These are phyloP conservation scores for Phyllopteryx taeniolatus DNA, from an alignment of 2,113 vertebrate genomes.

Conservation along the genomic window DNA sequence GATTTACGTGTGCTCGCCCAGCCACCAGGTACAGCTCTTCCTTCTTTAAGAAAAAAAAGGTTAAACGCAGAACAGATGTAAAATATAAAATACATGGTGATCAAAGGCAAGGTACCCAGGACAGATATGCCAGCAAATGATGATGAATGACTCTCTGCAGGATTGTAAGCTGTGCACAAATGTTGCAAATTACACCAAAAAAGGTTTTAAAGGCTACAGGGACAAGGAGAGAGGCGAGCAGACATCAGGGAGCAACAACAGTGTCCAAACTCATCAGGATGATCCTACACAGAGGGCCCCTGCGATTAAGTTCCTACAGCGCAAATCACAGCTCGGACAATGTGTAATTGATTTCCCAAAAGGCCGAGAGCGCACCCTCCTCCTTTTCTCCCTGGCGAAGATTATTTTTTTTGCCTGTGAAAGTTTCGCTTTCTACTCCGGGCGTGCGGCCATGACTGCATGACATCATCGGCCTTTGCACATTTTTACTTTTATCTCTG, in stretches of 20 bases:
- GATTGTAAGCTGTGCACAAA: conserved; percentile 90
- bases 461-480: conserved; percentile 75
- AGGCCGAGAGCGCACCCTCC: conserved; percentile 63
- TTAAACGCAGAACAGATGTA: conserved; percentile 99
- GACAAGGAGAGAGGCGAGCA: conserved; percentile 43
- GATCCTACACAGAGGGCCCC: conserved; percentile 74
- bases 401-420: conserved; percentile 49
- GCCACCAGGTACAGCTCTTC: conserved; percentile 71
- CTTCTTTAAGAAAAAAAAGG: conserved; percentile 75
- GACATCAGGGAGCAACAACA: conserved; percentile 78
- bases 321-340: conserved; percentile 65
- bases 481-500: conserved; percentile 81
- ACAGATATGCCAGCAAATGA: conserved; percentile 97
- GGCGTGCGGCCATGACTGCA: conserved; percentile 59
- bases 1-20: conserved; percentile 69
- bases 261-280: conserved; percentile 80
- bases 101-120: conserved; percentile 93
- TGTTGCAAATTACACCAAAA: conserved; percentile 79
- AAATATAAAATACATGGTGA: conserved; percentile 96
- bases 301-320: conserved; percentile 59
- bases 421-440: conserved; percentile 68
- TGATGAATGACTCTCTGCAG: conserved; percentile 96
- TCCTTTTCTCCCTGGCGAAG: conserved; percentile 52
- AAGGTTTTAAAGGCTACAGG: conserved; percentile 69
- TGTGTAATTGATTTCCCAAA: conserved; percentile 70